phyloP scores from a whole-genome alignment of 2,797 vertebrate genomes.

The Diceros bicornis region DNA sequence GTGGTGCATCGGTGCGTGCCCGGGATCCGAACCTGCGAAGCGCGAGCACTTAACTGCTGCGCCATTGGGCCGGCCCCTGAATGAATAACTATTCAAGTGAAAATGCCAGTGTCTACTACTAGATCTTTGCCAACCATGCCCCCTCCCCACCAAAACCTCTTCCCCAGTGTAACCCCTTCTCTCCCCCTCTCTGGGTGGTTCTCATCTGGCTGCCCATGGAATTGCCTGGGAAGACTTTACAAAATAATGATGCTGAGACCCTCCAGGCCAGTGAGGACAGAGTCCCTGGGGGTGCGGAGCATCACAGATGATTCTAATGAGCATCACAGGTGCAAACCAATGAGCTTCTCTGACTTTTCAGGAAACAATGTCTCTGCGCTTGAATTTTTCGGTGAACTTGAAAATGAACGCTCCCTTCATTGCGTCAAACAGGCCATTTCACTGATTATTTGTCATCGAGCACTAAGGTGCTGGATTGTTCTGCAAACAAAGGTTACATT shows the following conservation, averaged over 20 bases:
- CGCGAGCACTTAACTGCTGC: too few species aligned
- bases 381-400: background rate
- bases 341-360: background rate
- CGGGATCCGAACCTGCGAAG: too few species aligned
- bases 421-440: background rate
- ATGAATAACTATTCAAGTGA: background rate
- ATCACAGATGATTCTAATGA: background rate
- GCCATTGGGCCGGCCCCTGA: too few species aligned
- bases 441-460: rapidly evolving
- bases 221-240: background rate
- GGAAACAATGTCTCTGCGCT: background rate
- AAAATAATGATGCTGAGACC: background rate
- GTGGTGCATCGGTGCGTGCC: too few species aligned
- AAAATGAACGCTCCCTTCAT: rapidly evolving
- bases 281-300: too few species aligned
- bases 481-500: background rate
- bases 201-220: background rate
- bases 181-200: background rate
- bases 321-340: background rate
- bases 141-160: background rate
- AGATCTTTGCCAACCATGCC: background rate
- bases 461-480: background rate
- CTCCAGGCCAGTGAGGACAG: rapidly evolving
- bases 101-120: background rate
- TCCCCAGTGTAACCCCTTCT: background rate